Base-by-base conservation (phyloP, 2,797 vertebrate species). In the Naso thynnoides region DNA sequence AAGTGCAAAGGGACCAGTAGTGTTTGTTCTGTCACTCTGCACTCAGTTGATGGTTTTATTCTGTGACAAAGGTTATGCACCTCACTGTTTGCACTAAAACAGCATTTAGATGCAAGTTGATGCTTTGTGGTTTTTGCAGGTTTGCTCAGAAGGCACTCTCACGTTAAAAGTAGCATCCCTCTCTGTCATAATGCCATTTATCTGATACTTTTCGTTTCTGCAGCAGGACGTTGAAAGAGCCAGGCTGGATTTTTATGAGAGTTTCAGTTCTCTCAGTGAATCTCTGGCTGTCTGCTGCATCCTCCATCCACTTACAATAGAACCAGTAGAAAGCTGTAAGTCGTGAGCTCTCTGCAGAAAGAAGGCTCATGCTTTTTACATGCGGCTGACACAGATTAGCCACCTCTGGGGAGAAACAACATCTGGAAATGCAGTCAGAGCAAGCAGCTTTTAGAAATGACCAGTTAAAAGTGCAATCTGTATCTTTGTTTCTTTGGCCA, bases 111-210 rank as follows among this genome's bases (percentile, higher is more conserved):
- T 90, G 89, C 84, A 85, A 45, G 63, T 85, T 81, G 84, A 83
- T 78, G 84, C 87, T 88, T 91, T 94, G 96, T 94, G 95, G 95
- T 95, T 96, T 94, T 87, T 95, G 93, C 94, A 93, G 81, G 86
- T 94, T 95, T 95, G 94, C 94, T 95, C 88, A 88, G 81, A 78
- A 90, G 92, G 84, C 85, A 53, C 5, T 81, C 71, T 90, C 63
- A 71, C 58, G 73, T 76, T 82, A 64, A 81, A 79, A 74, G 70
- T 70, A 38, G 53, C 76, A 41, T 49, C 31, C 50, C 53, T 61
- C 60, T 54, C 19, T 59, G 56, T 73, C 49, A 42, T n/a, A 31
- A 49, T 41, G 66, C 76, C 39, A 57, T 36, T 45, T 14, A 3
- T 49, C 0, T 38, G 4, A 18, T 42, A 0, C 13, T 23, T 68